Evolutionary conservation across 2,888 invertebrate species (phyloP).

Genomic region (Athrips mouffetella): DNA sequence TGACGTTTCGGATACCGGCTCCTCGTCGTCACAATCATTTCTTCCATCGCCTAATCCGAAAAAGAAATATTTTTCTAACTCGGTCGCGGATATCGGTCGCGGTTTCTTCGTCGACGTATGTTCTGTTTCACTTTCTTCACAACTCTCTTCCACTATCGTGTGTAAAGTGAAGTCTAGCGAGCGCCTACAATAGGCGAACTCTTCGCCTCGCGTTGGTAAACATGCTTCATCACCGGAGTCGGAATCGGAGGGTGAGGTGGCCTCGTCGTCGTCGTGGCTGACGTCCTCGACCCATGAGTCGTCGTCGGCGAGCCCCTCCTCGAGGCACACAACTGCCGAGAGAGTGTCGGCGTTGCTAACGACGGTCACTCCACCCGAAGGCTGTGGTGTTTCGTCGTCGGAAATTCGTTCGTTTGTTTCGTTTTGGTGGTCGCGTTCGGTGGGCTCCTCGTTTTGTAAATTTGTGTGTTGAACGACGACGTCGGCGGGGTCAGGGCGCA

Average conservation of each 20-base stretch:
- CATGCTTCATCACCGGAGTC: conserved; percentile 84
- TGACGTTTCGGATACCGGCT: conserved; percentile 88
- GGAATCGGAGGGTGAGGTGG: conserved; percentile 81
- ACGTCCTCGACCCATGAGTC: conserved; percentile 95
- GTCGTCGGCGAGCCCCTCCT: conserved; percentile 92
- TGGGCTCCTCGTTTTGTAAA: conserved; percentile 72
- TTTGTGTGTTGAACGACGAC: conserved; percentile 83
- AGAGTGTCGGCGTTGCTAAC: conserved; percentile 84
- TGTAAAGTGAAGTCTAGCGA: conserved; percentile 93
- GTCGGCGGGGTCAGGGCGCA: conserved; percentile 79
- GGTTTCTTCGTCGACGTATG: conserved; percentile 78
- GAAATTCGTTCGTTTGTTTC: conserved; percentile 64
- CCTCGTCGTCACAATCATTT: conserved; percentile 77
- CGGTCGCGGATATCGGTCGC: conserved; percentile 86
- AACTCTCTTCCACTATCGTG: conserved; percentile 95
- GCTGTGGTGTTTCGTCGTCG: conserved; percentile 67
- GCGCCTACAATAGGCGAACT: conserved; percentile 88
- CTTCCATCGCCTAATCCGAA: conserved; percentile 88
- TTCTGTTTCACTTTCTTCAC: conserved; percentile 94
- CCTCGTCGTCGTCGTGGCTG: conserved; percentile 87
- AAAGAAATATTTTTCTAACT: conserved; percentile 94
- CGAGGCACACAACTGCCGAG: conserved; percentile 85
- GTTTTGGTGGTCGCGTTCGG: conserved; percentile 53
- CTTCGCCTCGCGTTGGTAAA: conserved; percentile 87
- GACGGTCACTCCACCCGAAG: conserved; percentile 81